Conservation (phyloP, 2,113 vertebrate genomes). For the Felis catus region DNA sequence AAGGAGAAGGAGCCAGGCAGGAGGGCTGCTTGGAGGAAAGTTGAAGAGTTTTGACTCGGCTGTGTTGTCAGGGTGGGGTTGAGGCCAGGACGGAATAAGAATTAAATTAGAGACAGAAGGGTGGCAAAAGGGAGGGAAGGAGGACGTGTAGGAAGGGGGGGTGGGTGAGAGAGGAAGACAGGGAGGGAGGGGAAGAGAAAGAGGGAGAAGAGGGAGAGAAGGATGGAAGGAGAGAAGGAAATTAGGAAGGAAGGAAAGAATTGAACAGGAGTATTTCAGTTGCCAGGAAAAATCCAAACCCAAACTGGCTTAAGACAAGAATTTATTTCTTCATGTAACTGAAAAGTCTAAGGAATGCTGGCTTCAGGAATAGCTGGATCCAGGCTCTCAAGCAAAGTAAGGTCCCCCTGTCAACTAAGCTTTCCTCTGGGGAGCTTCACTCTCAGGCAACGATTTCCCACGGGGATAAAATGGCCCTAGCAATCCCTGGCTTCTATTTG, state of each 20-base stretch:
- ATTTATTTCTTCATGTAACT: background rate
- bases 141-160: background rate
- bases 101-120: background rate
- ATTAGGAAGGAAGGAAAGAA: too few relatives aligned
- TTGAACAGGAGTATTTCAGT: background rate
- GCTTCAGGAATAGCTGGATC: conserved; percentile 5
- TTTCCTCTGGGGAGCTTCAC: background rate
- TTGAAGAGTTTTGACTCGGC: background rate
- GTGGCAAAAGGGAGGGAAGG: background rate
- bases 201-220: background rate
- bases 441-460: background rate
- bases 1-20: accelerated
- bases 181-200: background rate
- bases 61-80: background rate
- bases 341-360: background rate
- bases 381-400: background rate
- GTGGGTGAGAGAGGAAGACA: background rate
- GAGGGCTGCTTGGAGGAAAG: background rate
- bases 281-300: background rate
- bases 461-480: background rate
- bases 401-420: background rate
- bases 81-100: background rate
- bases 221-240: background rate
- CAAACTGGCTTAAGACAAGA: background rate
- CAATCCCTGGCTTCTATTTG: background rate